Conservation (phyloP, 2,888 invertebrate species). For the Cantharis nigra region DNA sequence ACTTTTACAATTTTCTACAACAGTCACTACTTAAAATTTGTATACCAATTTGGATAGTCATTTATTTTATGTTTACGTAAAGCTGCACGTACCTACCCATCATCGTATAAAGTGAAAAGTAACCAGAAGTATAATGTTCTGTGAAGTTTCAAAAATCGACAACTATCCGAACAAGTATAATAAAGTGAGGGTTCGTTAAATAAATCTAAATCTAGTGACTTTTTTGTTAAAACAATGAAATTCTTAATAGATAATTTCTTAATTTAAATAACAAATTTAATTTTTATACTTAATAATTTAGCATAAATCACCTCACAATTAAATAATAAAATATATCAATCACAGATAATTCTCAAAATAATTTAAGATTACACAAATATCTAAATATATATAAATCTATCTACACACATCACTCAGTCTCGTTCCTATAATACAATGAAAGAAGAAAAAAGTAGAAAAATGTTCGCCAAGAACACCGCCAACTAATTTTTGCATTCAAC, state of each 20-base stretch:
- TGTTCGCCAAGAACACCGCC: conserved; percentile 9
- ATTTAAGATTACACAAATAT: conserved; percentile 46
- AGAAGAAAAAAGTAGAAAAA: conserved; percentile 18
- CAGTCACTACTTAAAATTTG: conserved; percentile 22
- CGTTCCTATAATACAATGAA: conserved; percentile 26
- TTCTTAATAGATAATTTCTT: conserved; percentile 2
- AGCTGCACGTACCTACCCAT: not conserved
- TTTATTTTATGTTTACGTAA: not conserved
- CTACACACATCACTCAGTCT: conserved; percentile 36
- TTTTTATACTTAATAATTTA: conserved; percentile 18
- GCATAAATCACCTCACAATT: conserved; percentile 46
- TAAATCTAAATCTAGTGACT: conserved; percentile 26
- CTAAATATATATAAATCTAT: conserved; percentile 24
- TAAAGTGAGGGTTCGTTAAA: conserved; percentile 12
- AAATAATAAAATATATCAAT: conserved; percentile 56
- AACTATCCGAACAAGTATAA: not conserved
- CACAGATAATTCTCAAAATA: conserved; percentile 58
- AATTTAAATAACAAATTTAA: conserved; percentile 29
- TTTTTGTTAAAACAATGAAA: conserved; percentile 8
- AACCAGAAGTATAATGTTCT: not conserved
- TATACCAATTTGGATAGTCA: conserved; percentile 1
- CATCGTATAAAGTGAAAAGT: too few relatives aligned
- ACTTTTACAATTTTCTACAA: conserved; percentile 19
- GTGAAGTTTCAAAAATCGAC: not conserved
- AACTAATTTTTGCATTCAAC: conserved; percentile 1